Evolutionary conservation across 2,797 vertebrate species (phyloP), one percentile per base, ranked within the genome.

Genomic region (Cirrhinus mrigala): DNA sequence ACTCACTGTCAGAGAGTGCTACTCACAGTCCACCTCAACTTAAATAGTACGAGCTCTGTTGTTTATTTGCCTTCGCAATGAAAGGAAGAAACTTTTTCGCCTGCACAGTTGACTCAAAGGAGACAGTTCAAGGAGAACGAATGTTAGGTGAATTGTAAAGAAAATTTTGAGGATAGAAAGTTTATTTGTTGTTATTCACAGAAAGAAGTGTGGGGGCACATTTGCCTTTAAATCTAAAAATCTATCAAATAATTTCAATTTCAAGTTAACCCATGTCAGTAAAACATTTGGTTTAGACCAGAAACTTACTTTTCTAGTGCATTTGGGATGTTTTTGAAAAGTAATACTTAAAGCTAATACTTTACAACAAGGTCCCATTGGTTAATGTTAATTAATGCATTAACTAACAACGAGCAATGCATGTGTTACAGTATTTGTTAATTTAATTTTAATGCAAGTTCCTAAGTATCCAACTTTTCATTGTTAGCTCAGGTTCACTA

Each of bases 1-100:
- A 95, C 91, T 95, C 93, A 94, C 93, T 94, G 93, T 96, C 94
- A 95, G 91, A 88, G 86, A 86, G 89, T 92, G 90, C 88, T 90
- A 89, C 91, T 89, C 90, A 71, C 83, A 87, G 90, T 93, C 91
- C 85, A 89, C 89, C 90, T 92, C 86, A 88, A 88, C 90, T 88
- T 91, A 92, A 93, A 92, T 93, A 93, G 95, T 92, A 90, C 85
- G 83, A 82, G 84, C 86, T 84, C 88, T 92, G 91, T 93, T 93
- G 91, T 90, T 88, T 86, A 87, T 88, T 79, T 52, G 83, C 40
- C 89, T 90, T 87, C 88, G 82, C 83, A 90, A 90, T 90, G 89
- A 84, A 81, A 85, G 89, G 79, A 88, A 88, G 87, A 82, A 86
- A 88, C 56, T 52, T 79, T 79, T 37, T 37, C 83, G 91, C 91